phyloP scores from a whole-genome alignment of 2,797 vertebrate species.

The Diceros bicornis region DNA sequence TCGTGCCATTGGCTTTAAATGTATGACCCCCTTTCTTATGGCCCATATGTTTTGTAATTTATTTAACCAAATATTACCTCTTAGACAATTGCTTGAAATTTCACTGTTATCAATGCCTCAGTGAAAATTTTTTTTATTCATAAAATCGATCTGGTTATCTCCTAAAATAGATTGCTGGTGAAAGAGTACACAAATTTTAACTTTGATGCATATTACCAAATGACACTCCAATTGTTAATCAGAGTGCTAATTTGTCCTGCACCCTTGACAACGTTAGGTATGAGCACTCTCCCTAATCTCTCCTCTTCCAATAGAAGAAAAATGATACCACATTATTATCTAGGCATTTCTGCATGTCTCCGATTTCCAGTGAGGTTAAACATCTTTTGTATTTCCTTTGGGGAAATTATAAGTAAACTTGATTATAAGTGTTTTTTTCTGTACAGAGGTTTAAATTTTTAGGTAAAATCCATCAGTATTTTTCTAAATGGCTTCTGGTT shows the following conservation, averaged over 20 bases:
- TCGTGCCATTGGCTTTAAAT: background rate
- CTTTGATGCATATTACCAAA: background rate
- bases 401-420: background rate
- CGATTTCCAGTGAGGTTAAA: background rate
- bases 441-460: background rate
- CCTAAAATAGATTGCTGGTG: background rate
- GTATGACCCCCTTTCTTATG: background rate
- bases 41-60: background rate
- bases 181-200: background rate
- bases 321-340: background rate
- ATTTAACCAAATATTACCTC: background rate
- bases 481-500: background rate
- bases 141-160: background rate
- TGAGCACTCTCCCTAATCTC: background rate
- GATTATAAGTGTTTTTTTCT: background rate
- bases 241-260: background rate
- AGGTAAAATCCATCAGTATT: background rate
- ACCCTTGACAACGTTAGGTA: fast-evolving
- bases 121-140: background rate
- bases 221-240: too few species aligned
- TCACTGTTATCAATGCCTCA: background rate
- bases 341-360: background rate
- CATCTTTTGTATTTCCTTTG: background rate
- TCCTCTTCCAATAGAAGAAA: background rate
- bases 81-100: background rate